A percentile compares a stretch with the other conserved stretches of the same genome.
These are phyloP conservation scores for Drosophila miranda DNA, from an alignment of 1,140 invertebrate genomes.

Conservation along the genomic window DNA sequence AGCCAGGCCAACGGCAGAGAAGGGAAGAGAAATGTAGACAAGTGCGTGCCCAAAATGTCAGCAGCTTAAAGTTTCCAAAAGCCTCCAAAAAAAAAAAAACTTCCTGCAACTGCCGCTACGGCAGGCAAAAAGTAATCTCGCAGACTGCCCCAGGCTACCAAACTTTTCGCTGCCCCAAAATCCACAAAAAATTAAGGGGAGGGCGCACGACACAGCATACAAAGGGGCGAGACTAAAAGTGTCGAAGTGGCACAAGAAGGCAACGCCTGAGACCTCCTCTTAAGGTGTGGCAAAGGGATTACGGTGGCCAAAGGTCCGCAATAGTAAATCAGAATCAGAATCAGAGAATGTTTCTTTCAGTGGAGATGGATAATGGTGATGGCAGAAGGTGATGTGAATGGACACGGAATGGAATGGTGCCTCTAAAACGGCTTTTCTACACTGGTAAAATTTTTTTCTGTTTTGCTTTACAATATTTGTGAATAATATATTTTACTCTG, in stretches of 20 bases:
- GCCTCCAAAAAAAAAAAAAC: constrained; percentile 31
- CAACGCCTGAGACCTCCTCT: constrained; percentile 8
- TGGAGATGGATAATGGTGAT: constrained; percentile 48
- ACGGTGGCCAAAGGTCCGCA: constrained; percentile 27
- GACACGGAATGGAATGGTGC: too few species aligned
- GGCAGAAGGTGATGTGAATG: constrained; percentile 1
- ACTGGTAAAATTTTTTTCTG: too few species aligned
- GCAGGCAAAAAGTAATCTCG: constrained; percentile 70
- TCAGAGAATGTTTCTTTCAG: constrained; percentile 13
- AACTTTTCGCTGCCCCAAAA: constrained; percentile 52
- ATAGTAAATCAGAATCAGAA: constrained; percentile 67
- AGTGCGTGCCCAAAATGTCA: constrained; percentile 76
- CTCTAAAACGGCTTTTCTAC: too few species aligned
- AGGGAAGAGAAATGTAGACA: constrained; percentile 34
- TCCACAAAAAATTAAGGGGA: constrained; percentile 2
- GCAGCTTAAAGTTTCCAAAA: constrained; percentile 69
- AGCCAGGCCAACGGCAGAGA: background rate
- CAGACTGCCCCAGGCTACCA: constrained; percentile 63
- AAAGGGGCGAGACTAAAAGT: constrained; percentile 67
- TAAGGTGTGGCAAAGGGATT: constrained; percentile 11
- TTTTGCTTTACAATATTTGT: too few species aligned
- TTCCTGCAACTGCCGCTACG: constrained; percentile 12
- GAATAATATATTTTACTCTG: too few species aligned
- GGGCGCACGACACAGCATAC: constrained; percentile 1
- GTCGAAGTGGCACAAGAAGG: constrained; percentile 69